A percentile compares a stretch with the other conserved stretches of the same genome.
Conservation (phyloP, 2,888 invertebrate genomes). For the Aphidoletes aphidimyza region DNA sequence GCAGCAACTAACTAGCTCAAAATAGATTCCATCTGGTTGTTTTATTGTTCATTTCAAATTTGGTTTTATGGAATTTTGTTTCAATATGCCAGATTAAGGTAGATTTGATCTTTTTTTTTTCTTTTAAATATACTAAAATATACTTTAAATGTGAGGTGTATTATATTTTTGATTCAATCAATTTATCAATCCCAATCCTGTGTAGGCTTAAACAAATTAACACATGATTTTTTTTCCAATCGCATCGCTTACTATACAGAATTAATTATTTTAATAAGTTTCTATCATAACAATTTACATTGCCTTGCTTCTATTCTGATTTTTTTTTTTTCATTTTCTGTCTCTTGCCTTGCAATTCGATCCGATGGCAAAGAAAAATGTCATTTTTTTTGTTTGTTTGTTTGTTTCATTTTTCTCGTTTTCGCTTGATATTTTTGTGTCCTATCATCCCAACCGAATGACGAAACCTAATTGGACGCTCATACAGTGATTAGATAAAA, state of each 20-base stretch:
- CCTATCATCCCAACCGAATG: not conserved
- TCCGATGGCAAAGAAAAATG: constrained; percentile 2
- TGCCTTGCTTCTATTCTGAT: constrained; percentile 28
- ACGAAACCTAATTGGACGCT: constrained; percentile 19
- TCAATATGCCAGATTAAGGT: not conserved
- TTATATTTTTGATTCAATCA: not conserved
- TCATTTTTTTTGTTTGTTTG: too few relatives aligned
- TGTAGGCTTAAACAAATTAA: too few relatives aligned
- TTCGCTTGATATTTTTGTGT: not conserved
- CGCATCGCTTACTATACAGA: not conserved
- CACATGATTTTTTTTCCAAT: not conserved
- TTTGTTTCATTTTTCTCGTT: not conserved
- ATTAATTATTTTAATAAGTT: constrained; percentile 3
- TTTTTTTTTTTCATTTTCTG: constrained; percentile 2
- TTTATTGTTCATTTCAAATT: not conserved
- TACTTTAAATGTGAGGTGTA: not conserved
- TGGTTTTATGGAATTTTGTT: not conserved
- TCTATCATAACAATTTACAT: constrained; percentile 34
- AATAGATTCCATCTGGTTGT: not conserved
- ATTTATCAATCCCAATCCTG: not conserved
- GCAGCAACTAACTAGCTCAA: not conserved
- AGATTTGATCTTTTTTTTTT: not conserved
- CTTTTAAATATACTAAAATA: not conserved
- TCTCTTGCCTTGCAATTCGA: constrained; percentile 36
- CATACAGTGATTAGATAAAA: not conserved